phyloP scores from a whole-genome alignment of 2,888 invertebrate species.

The Epistrophella euchroma region DNA sequence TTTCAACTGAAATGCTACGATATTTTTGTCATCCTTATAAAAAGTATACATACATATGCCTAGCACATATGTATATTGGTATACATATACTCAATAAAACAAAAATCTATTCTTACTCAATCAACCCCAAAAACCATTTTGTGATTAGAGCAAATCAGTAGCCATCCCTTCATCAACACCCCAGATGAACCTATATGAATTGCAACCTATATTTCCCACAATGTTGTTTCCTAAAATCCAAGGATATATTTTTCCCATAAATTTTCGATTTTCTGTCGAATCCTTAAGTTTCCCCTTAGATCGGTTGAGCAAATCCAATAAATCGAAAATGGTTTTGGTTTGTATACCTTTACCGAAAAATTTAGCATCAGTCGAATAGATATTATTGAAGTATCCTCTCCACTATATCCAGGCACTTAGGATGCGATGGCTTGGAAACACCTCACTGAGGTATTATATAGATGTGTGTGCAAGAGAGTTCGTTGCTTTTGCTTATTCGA shows the following conservation, averaged over 20 bases:
- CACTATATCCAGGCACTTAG: conserved; percentile 48
- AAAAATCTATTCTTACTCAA: conserved; percentile 12
- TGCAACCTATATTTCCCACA: conserved; percentile 18
- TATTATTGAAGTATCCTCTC: conserved; percentile 41
- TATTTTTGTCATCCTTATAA: not conserved
- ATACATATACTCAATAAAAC: not conserved
- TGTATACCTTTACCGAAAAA: conserved; percentile 47
- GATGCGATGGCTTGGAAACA: conserved; percentile 59
- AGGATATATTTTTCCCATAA: conserved; percentile 57
- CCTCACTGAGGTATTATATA: not conserved
- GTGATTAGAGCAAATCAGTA: conserved; percentile 18
- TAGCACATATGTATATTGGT: no score
- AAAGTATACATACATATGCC: not conserved
- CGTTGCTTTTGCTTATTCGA: conserved; percentile 7
- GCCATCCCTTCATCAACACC: conserved; percentile 29
- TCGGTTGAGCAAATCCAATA: conserved; percentile 59
- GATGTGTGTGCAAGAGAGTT: not conserved
- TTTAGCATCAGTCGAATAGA: conserved; percentile 70
- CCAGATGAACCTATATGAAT: conserved; percentile 8
- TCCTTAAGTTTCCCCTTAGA: conserved; percentile 50
- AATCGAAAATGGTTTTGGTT: conserved; percentile 60
- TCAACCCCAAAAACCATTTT: conserved; percentile 28
- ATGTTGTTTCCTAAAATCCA: conserved; percentile 62
- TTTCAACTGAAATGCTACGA: not conserved
- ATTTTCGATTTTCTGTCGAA: conserved; percentile 68